Evolutionary conservation across 2,113 vertebrate species (phyloP), one percentile per base, ranked within the genome.

Genomic region (Alaudala cheleensis): DNA sequence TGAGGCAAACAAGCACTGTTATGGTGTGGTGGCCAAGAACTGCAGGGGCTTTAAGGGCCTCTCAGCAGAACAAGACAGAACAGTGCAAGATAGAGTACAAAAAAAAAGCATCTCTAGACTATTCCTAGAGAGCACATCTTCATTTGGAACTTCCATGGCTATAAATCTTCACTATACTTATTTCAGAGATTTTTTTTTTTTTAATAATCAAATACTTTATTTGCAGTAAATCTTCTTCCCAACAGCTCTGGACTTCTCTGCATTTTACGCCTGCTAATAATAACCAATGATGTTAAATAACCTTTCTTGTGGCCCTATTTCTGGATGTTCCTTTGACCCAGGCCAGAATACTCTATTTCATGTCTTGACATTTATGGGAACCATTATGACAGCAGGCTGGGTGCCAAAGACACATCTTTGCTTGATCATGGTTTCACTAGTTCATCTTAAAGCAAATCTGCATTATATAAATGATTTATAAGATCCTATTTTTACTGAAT

Each of bases 381-480:
- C 58, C 49, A 51, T 93, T 69, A 72, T 60, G 77, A 82, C 62
- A 92, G 72, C 50, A 83, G 94, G 64, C 87, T 89, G 60, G 16
- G 40, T 86, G 92, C 77, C 90, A 94, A 51, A 93, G 81, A 62
- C 81, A 93, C 77, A 86, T 86, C 92, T 92, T 94, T 77, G 77
- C 87, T 91, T 94, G 81, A 78, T 95, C 88, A 61, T 78, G 56
- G 65, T 84, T 87, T 91, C 72, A 78, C 60, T 81, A 44, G 50
- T 45, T 89, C 77, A 81, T 86, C 73, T 87, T 81, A 70, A 14
- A 78, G 69, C 45, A 78, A 77, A 93, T 78, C 85, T 66, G 70
- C 12, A 23, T 73, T 73, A 53, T 73, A 91, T 39, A 93, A 86
- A 91, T 91, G 29, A 90, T 90, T 90, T 93, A 79, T 71, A 91